Percentiles rank a stretch among this genome's conserved stretches.
These are phyloP conservation scores for Drosophila nigricruria DNA, from an alignment of 2,888 invertebrate genomes.

Conservation along the genomic window DNA sequence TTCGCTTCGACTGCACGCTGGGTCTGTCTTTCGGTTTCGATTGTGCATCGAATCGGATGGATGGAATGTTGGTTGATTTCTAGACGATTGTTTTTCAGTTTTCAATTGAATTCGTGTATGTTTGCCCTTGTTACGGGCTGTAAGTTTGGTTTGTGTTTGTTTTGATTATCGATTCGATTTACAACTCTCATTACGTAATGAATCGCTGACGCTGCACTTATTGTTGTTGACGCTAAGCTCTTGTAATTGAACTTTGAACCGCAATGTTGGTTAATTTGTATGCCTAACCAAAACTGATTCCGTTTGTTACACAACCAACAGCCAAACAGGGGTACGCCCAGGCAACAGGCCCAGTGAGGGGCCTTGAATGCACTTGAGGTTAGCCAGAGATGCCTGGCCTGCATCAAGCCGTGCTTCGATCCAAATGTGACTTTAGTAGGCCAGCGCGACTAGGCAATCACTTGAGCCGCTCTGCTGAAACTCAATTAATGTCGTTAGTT, in stretches of 20 bases:
- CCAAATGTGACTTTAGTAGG: conserved; percentile 36
- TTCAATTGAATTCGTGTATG: conserved; percentile 53
- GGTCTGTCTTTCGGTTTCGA: conserved; percentile 27
- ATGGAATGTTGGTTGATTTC: conserved; percentile 42
- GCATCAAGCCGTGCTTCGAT: conserved; percentile 9
- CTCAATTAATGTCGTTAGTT: conserved; percentile 73
- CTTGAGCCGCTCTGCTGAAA: conserved; percentile 46
- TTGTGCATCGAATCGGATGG: conserved; percentile 26
- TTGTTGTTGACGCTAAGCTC: conserved; percentile 31
- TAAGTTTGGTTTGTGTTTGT: conserved; percentile 34
- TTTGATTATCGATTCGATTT: conserved; percentile 51
- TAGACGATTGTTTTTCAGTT: conserved; percentile 38
- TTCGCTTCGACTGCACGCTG: conserved; percentile 26
- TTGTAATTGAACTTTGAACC: conserved; percentile 68
- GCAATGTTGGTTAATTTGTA: conserved; percentile 50
- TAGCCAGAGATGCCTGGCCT: conserved; percentile 41
- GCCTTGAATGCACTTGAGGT: conserved; percentile 63
- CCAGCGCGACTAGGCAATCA: conserved; percentile 43
- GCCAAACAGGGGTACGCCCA: conserved; percentile 37
- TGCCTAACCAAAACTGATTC: conserved; percentile 51
- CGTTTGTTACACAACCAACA: conserved; percentile 57
- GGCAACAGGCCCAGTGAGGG: conserved; percentile 11
- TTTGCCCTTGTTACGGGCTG: conserved; percentile 64
- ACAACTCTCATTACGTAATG: conserved; percentile 63
- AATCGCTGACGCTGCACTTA: conserved; percentile 52